Percentiles rank a stretch among this genome's conserved stretches.
Conservation (phyloP, 2,797 vertebrate species). For the Gouania willdenowi region DNA sequence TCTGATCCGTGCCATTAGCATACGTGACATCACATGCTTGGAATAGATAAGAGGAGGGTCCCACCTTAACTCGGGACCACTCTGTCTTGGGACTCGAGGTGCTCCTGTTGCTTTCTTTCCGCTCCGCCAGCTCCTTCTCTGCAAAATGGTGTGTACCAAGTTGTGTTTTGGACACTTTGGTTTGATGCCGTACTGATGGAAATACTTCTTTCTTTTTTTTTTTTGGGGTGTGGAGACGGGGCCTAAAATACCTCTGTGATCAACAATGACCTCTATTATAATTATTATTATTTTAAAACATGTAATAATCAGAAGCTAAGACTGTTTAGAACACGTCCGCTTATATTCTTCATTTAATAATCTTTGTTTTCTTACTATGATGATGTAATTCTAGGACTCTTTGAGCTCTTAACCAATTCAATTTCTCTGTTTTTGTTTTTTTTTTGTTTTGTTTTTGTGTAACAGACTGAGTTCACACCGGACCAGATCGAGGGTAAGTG, state of each 20-base stretch:
- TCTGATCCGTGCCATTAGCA: slow-evolving; percentile 68
- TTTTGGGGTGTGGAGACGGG: slow-evolving; percentile 26
- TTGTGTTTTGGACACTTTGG: slow-evolving; percentile 53
- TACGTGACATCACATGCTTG: slow-evolving; percentile 74
- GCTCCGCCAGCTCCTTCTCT: slow-evolving; percentile 73
- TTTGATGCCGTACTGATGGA: slow-evolving; percentile 26
- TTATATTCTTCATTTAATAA: too few relatives aligned
- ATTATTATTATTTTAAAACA: too few relatives aligned
- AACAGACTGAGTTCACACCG: slow-evolving; percentile 80
- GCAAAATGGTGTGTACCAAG: slow-evolving; percentile 91
- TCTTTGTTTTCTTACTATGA: slow-evolving; percentile 3
- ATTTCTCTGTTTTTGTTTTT: slow-evolving; percentile 1
- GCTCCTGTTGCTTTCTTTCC: slow-evolving; percentile 73
- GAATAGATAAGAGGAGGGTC: slow-evolving; percentile 86
- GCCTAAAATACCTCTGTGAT: slow-evolving; percentile 5
- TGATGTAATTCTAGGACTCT: too few relatives aligned
- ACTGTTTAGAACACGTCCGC: too few relatives aligned
- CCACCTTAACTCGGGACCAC: slow-evolving; percentile 80
- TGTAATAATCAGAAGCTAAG: too few relatives aligned
- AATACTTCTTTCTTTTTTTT: slow-evolving; percentile 17
- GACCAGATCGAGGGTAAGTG: slow-evolving; percentile 97
- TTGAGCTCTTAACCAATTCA: too few relatives aligned
- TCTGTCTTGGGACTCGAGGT: slow-evolving; percentile 80
- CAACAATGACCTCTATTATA: too few relatives aligned
- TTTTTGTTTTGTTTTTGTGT: slow-evolving; percentile 10